phyloP scores from a whole-genome alignment of 2,888 invertebrate genomes.

The Athalia rosae region DNA sequence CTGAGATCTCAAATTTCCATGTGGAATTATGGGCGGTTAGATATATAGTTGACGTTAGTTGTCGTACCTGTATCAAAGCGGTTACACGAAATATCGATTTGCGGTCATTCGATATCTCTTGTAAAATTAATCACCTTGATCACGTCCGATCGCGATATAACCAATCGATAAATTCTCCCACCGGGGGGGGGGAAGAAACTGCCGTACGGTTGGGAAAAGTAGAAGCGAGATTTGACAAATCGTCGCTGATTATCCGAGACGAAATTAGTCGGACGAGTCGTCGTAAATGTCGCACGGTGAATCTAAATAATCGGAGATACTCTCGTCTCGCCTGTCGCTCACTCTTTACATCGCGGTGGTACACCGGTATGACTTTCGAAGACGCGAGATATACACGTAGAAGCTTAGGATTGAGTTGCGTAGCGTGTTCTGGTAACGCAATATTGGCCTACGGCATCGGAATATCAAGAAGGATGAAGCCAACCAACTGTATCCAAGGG shows the following conservation, averaged over 20 bases:
- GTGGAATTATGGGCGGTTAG: constrained; percentile 28
- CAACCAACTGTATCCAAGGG: constrained; percentile 35
- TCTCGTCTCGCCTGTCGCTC: not conserved
- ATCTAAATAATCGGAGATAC: constrained; percentile 9
- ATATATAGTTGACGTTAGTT: not conserved
- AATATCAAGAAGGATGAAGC: constrained; percentile 66
- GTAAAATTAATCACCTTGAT: no score
- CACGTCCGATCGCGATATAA: not conserved
- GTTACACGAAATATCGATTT: no score
- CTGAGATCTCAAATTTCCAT: constrained; percentile 25
- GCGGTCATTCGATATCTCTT: no score
- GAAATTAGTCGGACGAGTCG: not conserved
- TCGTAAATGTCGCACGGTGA: not conserved
- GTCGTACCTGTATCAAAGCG: not conserved
- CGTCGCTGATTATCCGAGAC: no score
- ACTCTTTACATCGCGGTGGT: not conserved
- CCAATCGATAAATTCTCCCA: not conserved
- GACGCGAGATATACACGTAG: constrained; percentile 43
- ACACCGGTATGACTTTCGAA: constrained; percentile 36
- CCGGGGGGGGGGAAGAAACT: not conserved
- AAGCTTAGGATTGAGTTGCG: constrained; percentile 63
- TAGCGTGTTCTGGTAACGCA: constrained; percentile 72
- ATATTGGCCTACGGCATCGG: constrained; percentile 69
- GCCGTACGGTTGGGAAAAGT: no score
- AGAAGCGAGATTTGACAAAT: no score